phyloP scores from a whole-genome alignment of 1,140 invertebrate genomes.

The Anastrepha obliqua region DNA sequence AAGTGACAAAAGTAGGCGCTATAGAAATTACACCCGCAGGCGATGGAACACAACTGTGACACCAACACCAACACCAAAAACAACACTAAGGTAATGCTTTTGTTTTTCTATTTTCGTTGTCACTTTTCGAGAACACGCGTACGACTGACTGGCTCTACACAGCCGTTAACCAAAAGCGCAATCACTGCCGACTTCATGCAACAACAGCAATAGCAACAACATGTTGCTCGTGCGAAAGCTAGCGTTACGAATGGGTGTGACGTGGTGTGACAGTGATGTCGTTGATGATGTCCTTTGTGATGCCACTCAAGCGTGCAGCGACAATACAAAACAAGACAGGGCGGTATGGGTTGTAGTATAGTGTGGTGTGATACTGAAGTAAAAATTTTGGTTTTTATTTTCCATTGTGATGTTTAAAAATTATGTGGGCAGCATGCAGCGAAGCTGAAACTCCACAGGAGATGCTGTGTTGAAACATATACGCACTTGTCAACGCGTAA shows the following conservation, averaged over 20 bases:
- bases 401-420: not conserved
- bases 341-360: not conserved
- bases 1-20: slow-evolving; percentile 56
- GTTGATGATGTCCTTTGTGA: slow-evolving; percentile 64
- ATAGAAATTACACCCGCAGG: slow-evolving; percentile 58
- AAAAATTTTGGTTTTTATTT: not conserved
- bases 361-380: slow-evolving; percentile 51
- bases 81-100: not conserved
- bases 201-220: slow-evolving; percentile 27
- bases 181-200: slow-evolving; percentile 9
- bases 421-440: slow-evolving; percentile 59
- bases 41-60: slow-evolving; percentile 53
- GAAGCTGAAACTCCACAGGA: slow-evolving; percentile 63
- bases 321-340: slow-evolving; percentile 63
- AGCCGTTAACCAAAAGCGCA: slow-evolving; percentile 16
- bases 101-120: slow-evolving; percentile 43
- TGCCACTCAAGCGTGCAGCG: slow-evolving; percentile 73
- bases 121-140: slow-evolving; percentile 23
- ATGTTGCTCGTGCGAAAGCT: not conserved
- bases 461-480: not conserved
- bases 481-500: not conserved
- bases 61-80: slow-evolving; percentile 33
- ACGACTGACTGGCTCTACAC: not conserved
- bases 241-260: slow-evolving; percentile 38
- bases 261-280: slow-evolving; percentile 39